A percentile compares a stretch with the other conserved stretches of the same genome.
phyloP scores from a whole-genome alignment of 2,888 invertebrate species.

The Chrysolina americana region DNA sequence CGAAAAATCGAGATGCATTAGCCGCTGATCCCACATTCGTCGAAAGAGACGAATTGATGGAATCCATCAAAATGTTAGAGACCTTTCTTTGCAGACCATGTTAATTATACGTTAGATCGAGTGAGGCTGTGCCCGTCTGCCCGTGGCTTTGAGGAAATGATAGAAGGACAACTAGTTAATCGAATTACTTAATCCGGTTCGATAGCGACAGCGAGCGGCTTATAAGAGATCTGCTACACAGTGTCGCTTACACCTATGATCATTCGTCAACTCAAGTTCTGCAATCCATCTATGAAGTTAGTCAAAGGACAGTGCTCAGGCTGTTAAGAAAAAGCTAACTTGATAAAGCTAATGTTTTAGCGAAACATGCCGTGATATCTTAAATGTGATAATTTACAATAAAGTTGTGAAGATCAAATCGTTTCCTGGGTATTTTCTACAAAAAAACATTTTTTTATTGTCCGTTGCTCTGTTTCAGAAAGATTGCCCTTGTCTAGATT shows the following conservation, averaged over 20 bases:
- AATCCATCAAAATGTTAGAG: slow-evolving; percentile 41
- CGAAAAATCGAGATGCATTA: slow-evolving; percentile 22
- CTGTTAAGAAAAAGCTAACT: too few relatives aligned
- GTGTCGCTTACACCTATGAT: background rate
- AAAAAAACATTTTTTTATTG: too few relatives aligned
- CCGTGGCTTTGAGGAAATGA: slow-evolving; percentile 59
- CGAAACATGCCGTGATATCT: too few relatives aligned
- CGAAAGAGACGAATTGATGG: slow-evolving; percentile 29
- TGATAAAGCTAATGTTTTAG: too few relatives aligned
- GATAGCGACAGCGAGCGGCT: slow-evolving; percentile 51
- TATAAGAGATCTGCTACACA: background rate
- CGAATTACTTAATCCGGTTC: slow-evolving; percentile 57
- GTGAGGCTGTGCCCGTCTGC: slow-evolving; percentile 55
- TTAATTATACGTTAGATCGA: slow-evolving; percentile 48
- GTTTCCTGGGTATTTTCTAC: too few relatives aligned
- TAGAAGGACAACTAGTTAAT: slow-evolving; percentile 61
- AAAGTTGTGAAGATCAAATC: too few relatives aligned
- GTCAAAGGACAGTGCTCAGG: too few relatives aligned
- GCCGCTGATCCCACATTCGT: slow-evolving; percentile 21
- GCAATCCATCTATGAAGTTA: too few relatives aligned
- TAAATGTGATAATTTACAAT: too few relatives aligned
- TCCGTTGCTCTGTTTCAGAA: too few relatives aligned
- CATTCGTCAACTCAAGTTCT: too few relatives aligned
- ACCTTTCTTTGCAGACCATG: slow-evolving; percentile 38
- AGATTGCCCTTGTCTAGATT: too few relatives aligned